Percentiles rank a stretch among this genome's conserved stretches.
Evolutionary conservation across 2,888 invertebrate genomes (phyloP).

Genomic region (Palloptera scutellata): DNA sequence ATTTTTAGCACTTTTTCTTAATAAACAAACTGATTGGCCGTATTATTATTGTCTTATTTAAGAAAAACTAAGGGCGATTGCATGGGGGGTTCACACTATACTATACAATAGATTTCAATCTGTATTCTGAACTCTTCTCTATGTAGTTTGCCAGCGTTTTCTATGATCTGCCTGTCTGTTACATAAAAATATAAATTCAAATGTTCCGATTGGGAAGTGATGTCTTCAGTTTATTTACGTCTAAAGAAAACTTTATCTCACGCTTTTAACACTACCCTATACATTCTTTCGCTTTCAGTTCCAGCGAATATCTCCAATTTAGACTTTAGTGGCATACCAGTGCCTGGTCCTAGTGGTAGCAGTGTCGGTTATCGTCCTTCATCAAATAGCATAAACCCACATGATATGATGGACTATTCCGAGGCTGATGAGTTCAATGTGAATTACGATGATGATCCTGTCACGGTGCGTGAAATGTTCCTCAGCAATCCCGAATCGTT

Average conservation of each 20-base stretch:
- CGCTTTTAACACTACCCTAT: too few species aligned
- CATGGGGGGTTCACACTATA: too few species aligned
- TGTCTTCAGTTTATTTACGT: too few species aligned
- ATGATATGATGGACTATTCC: slow-evolving; percentile 39
- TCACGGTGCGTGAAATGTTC: slow-evolving; percentile 84
- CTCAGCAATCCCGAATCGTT: slow-evolving; percentile 90
- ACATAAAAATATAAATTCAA: too few species aligned
- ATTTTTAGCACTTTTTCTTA: too few species aligned
- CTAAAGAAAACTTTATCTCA: too few species aligned
- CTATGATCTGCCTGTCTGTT: too few species aligned
- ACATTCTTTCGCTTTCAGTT: slow-evolving; percentile 6
- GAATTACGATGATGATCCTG: slow-evolving; percentile 80
- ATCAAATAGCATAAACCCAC: slow-evolving; percentile 12
- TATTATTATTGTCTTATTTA: not conserved
- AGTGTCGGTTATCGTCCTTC: slow-evolving; percentile 29
- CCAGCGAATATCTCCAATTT: slow-evolving; percentile 61
- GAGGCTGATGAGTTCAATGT: slow-evolving; percentile 60
- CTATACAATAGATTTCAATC: too few species aligned
- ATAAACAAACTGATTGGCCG: not conserved
- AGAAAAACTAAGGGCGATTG: not conserved
- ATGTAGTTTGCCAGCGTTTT: too few species aligned
- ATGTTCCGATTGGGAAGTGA: too few species aligned
- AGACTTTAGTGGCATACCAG: slow-evolving; percentile 87
- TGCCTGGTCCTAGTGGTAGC: slow-evolving; percentile 68
- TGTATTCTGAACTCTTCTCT: too few species aligned